Evolutionary conservation across 2,797 vertebrate genomes (phyloP), one percentile per base, ranked within the genome.

Genomic region (Cyprinella venusta): DNA sequence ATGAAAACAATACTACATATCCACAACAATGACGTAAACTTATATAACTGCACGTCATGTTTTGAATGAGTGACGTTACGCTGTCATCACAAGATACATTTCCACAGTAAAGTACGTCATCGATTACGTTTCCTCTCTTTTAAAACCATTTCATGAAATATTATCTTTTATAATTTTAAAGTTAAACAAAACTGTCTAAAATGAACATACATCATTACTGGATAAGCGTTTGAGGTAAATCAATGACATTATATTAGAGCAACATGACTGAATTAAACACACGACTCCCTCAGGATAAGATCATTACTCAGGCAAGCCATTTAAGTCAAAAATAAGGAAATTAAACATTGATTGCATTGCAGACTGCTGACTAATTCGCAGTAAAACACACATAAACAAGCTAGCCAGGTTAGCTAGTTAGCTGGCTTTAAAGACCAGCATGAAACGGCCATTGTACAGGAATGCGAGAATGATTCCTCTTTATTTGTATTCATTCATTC

Each of bases 321-420:
- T 78, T 63, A 78, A 77, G 52, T 50, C 18, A 63, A n/a, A 77
- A 38, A 6, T 16, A 3, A 56, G 16, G 3, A 48, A 68, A 76
- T 68, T 68, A 76, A 59, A 45, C 38, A 68, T 67, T 75, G 10
- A 72, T 75, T 10, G 18, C 50, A 72, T 75, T 10, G 18, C 50
- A 36, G 59, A 69, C 63, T 80, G 83, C 78, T 50, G 77, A 56
- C 68, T 84, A 84, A 77, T 78, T 81, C 81, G 61, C 45, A 33
- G 80, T 79, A 80, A 83, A 79, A 21, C 86, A 42, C 68, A 79
- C 59, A 67, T 74, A 76, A 80, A 74, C 84, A 40, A 36, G 78
- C 74, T 83, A 84, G 79, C 82, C 64, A 78, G 52, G 76, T 80
- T 83, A 84, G 54, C 76, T 71, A 76, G 69, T 79, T 82, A 84